phyloP scores from a whole-genome alignment of 2,113 vertebrate genomes.

The Serinus canaria region DNA sequence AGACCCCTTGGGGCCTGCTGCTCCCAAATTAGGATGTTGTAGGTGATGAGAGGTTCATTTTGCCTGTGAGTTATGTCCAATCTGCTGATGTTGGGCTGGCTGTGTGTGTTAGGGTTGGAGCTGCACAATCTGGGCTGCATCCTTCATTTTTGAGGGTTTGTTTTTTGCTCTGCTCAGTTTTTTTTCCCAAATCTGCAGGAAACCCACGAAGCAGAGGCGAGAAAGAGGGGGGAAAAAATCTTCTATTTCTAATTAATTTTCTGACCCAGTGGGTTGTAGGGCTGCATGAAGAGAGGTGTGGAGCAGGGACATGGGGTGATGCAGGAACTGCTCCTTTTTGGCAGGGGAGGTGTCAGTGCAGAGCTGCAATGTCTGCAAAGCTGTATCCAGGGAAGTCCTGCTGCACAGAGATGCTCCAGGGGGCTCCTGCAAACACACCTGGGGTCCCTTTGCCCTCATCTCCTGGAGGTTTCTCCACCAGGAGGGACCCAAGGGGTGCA shows the following conservation, averaged over 20 bases:
- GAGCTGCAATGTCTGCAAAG: neutral
- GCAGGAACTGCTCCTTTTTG: neutral
- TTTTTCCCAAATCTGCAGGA: neutral
- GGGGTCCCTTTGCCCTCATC: neutral
- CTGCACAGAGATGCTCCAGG: neutral
- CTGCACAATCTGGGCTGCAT: neutral
- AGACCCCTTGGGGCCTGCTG: neutral
- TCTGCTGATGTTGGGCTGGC: neutral
- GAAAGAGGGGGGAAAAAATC: neutral
- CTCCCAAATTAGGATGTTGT: neutral
- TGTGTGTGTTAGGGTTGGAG: neutral
- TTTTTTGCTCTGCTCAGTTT: neutral
- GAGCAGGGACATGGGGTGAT: neutral
- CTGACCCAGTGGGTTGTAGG: neutral
- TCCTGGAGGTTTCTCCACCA: neutral
- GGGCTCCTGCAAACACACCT: neutral
- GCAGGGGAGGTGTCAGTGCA: rapidly evolving
- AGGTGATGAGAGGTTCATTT: neutral
- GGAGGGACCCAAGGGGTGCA: neutral
- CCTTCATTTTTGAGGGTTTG: neutral
- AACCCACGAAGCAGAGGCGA: neutral
- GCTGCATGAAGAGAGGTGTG: neutral
- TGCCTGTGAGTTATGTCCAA: neutral
- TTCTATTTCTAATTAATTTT: neutral
- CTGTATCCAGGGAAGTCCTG: neutral